Conservation (phyloP, 2,113 vertebrate genomes). For the Chloropsis cyanopogon region DNA sequence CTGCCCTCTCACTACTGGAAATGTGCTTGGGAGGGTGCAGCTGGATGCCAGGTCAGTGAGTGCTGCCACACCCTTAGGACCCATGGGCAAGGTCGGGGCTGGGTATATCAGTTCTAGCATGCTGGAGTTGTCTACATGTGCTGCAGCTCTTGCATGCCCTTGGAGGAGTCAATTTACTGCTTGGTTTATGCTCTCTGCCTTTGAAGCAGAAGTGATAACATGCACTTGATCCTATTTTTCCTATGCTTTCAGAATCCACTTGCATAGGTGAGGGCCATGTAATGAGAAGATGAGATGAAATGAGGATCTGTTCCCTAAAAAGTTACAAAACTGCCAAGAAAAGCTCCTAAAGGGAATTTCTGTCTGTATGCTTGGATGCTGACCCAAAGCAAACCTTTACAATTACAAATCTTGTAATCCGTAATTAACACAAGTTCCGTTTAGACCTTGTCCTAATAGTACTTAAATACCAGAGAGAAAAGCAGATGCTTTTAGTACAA, state of each 20-base stretch:
- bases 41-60: neutral
- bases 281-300: neutral
- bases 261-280: neutral
- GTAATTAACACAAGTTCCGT: neutral
- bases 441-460: neutral
- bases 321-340: neutral
- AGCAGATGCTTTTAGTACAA: neutral
- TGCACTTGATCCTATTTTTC: neutral
- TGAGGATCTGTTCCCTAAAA: neutral
- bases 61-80: neutral
- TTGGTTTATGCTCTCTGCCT: neutral
- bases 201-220: neutral
- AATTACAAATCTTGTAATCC: neutral
- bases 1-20: neutral
- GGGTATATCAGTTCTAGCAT: accelerated
- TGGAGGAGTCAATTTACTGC: neutral
- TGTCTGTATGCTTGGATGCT: neutral
- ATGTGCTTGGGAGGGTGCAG: no score
- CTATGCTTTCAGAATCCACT: neutral
- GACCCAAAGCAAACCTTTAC: neutral
- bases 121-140: neutral
- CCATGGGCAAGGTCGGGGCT: neutral
- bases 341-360: neutral
- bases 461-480: neutral
- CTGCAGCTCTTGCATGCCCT: neutral